Evolutionary conservation across 2,113 vertebrate species (phyloP), one percentile per base, ranked within the genome.

Genomic region (Myiagra hebetior): DNA sequence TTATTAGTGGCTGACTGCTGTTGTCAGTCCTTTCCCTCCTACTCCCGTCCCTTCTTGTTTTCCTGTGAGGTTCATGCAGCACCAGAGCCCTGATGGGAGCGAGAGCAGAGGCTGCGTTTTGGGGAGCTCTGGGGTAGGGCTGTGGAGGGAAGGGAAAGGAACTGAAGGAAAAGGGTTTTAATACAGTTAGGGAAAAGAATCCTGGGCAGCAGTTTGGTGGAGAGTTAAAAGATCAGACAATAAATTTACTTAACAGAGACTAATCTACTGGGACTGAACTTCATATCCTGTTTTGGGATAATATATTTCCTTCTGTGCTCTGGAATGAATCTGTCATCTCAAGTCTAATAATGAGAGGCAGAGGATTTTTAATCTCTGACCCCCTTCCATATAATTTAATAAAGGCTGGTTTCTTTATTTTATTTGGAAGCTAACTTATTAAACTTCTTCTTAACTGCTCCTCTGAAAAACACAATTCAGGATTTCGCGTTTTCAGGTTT

Each of bases 201-300:
- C 93, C 97, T 94, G 93, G 95, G 95, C 97, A 41, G 95, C 94
- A 85, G 95, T 98, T 97, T 97, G 55, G 16, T 95, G 96, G 95
- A 97, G 97, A 97, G 97, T 97, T 98, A 98, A 98, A 98, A 98
- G 98, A 98, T 98, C 98, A 98, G 97, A 97, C 97, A 96, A 97
- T 98, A 98, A 98, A 98, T 98, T 98, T 97, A 96, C 97, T 98
- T 98, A 98, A 97, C 97, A 97, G 97, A 98, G 97, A 97, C 97
- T 98, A 97, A 98, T 98, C 97, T 96, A 93, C 95, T 81, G 96
- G 97, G 98, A 98, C 98, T 98, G 98, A 98, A 96, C 97, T 98
- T 98, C 98, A 98, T 98, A 98, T 98, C 98, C 98, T 98, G 98
- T 98, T 98, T 98, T 97, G 95, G 97, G 98, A 97, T 98, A 97